Base-by-base conservation (phyloP, 2,113 vertebrate genomes). In the Crotophaga sulcirostris region DNA sequence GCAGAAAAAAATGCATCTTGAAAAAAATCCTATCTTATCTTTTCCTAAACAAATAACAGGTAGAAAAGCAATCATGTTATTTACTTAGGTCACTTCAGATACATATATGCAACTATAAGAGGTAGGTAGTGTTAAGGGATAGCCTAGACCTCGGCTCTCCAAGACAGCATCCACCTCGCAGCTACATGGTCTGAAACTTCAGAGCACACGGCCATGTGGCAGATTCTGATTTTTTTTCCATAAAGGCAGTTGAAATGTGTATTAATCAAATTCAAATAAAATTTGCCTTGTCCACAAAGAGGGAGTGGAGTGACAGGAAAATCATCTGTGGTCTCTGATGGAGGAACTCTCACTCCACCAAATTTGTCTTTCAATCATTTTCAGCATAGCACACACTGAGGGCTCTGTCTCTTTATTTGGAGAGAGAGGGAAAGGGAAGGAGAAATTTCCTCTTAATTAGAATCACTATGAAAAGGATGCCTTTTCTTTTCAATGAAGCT, bases 151-250 rank as follows among this genome's bases (percentile, higher is more conserved):
- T 76, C 67, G 44, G 28, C n/a, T 47, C 67, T 58, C 77, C 42
- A 36, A 62, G 45, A 6, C 6, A 70, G 17, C 36, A 74, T 45
- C 77, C 51, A 31, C 25, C 11, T 69, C 1, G 0, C 55, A 31
- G 52, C 23, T 36, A 31, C 19, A 0, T 2, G 5, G 69, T 49
- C 29, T 64, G 84, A 55, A 86, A 62, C 12, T 13, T 58, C 68
- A 36, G 26, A 47, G 26, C n/a, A 44, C 21, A 4, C 0, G 0
- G 36, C 25, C 3, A 10, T 13, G 7, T 24, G 5, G 23, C 24
- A 36, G 16, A 10, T 21, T 44, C 19, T 31, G 10, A 0, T 3
- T 0, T 2, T 20, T 38, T 92, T 63, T 63, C 36, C 47, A 59
- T 1, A 56, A 49, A 72, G 19, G 8, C 8, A 31, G n/a, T 15